A percentile compares a stretch with the other conserved stretches of the same genome.
Evolutionary conservation across 2,888 invertebrate genomes (phyloP).

Genomic region (Monopis laevigella): DNA sequence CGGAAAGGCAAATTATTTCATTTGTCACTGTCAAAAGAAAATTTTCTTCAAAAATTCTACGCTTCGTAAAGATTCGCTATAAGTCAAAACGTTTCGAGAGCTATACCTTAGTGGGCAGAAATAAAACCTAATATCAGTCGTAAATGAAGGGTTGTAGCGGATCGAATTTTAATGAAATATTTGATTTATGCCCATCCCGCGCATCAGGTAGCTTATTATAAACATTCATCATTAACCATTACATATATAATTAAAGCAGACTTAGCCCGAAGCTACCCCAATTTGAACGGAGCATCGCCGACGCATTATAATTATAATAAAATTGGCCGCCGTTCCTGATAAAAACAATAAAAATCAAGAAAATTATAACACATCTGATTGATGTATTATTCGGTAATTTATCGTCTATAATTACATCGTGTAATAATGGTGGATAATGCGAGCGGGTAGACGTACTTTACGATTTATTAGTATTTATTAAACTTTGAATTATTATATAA

Average conservation of each 20-base stretch:
- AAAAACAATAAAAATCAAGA: slow-evolving; percentile 44
- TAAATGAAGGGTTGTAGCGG: slow-evolving; percentile 57
- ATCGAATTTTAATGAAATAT: slow-evolving; percentile 64
- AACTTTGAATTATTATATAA: slow-evolving; percentile 67
- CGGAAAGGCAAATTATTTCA: slow-evolving; percentile 8
- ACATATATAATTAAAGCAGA: slow-evolving; percentile 63
- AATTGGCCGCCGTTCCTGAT: slow-evolving; percentile 50
- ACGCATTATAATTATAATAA: slow-evolving; percentile 64
- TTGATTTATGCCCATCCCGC: slow-evolving; percentile 59
- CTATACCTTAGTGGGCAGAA: slow-evolving; percentile 1
- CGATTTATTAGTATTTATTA: slow-evolving; percentile 67
- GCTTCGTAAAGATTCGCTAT: neutral
- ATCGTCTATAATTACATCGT: slow-evolving; percentile 64
- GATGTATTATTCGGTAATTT: slow-evolving; percentile 68
- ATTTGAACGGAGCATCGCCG: slow-evolving; percentile 40
- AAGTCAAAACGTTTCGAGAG: neutral
- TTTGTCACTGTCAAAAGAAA: slow-evolving; percentile 8
- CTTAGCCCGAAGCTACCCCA: slow-evolving; percentile 61
- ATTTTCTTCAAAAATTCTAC: slow-evolving; percentile 7
- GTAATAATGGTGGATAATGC: slow-evolving; percentile 63
- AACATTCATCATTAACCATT: slow-evolving; percentile 66
- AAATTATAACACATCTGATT: slow-evolving; percentile 68
- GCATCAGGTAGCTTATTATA: slow-evolving; percentile 67
- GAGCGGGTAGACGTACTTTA: slow-evolving; percentile 26
- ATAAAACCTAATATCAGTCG: slow-evolving; percentile 37